A percentile compares a stretch with the other conserved stretches of the same genome.
Evolutionary conservation across 37 sponge, comb jelly and placozoan genomes (phyloP).

Genomic region (Hexactinellida sp.): DNA sequence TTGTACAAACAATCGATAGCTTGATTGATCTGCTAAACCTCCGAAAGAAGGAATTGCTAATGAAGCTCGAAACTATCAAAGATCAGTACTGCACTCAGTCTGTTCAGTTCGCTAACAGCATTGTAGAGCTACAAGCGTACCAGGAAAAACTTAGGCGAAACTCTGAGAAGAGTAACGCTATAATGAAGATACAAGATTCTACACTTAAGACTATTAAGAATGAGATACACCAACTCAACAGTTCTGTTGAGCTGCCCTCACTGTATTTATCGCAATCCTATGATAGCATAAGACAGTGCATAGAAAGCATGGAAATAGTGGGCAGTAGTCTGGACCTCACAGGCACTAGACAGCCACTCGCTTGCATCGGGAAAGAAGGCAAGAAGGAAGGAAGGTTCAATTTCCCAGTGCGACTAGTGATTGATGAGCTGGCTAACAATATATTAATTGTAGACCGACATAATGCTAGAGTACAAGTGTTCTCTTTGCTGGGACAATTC

Average conservation of each 20-base stretch:
- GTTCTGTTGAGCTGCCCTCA: neutral
- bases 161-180: constrained; percentile 1
- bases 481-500: neutral
- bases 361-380: neutral
- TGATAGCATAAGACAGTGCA: neutral
- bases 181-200: neutral
- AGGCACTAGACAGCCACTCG: neutral
- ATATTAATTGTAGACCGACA: constrained; percentile 5
- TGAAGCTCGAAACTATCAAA: neutral
- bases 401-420: neutral
- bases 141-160: neutral
- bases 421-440: neutral
- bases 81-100: neutral
- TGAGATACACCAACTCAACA: neutral
- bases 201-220: neutral
- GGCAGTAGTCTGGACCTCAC: neutral
- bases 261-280: neutral
- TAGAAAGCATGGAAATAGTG: neutral
- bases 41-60: neutral
- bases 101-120: neutral
- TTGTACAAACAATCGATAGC: neutral
- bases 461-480: constrained; percentile 10
- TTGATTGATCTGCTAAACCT: neutral
- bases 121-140: neutral
- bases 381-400: neutral